Evolutionary conservation across 1,140 invertebrate species (phyloP).

Genomic region (Megathymus violae): DNA sequence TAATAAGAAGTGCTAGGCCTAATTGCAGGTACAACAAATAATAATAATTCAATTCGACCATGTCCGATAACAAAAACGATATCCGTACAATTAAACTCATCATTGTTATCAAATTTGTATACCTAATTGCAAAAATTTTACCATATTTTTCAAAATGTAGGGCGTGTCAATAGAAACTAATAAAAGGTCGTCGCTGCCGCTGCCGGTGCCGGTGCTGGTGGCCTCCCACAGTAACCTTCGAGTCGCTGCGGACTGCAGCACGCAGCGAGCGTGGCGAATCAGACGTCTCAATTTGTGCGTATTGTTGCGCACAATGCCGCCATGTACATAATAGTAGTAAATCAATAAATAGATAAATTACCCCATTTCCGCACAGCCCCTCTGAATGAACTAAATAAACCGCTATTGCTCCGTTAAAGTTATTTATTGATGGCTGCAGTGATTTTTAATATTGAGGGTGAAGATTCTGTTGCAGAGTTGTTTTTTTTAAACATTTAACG

Average conservation of each 20-base stretch:
- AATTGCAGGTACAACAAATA: too few relatives aligned
- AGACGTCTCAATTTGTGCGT: slow-evolving; percentile 64
- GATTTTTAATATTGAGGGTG: slow-evolving; percentile 18
- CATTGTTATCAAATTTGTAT: too few relatives aligned
- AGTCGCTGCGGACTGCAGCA: too few relatives aligned
- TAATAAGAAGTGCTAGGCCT: too few relatives aligned
- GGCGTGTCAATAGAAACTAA: too few relatives aligned
- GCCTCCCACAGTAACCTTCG: slow-evolving; percentile 23
- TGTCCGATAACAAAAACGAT: too few relatives aligned
- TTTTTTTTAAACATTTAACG: slow-evolving; percentile 16
- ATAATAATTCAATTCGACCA: too few relatives aligned
- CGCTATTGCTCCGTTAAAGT: slow-evolving; percentile 14
- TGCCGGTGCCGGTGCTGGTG: too few relatives aligned
- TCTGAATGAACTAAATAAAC: slow-evolving; percentile 30
- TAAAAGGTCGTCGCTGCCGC: too few relatives aligned
- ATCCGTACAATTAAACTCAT: too few relatives aligned
- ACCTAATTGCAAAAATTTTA: slow-evolving; percentile 16
- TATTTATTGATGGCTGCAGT: slow-evolving; percentile 21
- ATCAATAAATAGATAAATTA: slow-evolving; percentile 51
- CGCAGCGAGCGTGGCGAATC: slow-evolving; percentile 58
- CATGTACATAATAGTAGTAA: slow-evolving; percentile 22
- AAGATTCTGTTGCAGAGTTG: background rate
- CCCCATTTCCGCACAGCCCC: slow-evolving; percentile 46
- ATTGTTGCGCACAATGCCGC: slow-evolving; percentile 56
- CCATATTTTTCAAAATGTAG: slow-evolving; percentile 12